Conservation (phyloP, 2,113 vertebrate genomes). For the Gallinago media region DNA sequence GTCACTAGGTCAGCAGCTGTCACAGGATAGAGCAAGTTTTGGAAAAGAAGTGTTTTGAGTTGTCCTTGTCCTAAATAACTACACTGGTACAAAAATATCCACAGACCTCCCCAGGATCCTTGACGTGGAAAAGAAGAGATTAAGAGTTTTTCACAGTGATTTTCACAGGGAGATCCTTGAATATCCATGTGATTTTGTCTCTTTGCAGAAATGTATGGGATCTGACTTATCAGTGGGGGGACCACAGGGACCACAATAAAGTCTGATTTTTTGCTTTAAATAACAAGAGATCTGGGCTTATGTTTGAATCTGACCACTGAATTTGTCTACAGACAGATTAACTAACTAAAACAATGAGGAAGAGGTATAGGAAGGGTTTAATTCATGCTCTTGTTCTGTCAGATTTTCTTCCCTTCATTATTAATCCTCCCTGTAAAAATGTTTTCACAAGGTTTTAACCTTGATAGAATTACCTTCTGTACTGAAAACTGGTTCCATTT, state of each 20-base stretch:
- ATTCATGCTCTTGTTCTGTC: neutral
- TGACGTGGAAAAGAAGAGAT: neutral
- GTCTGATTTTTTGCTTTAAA: neutral
- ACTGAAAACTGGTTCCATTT: neutral
- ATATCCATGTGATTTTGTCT: neutral
- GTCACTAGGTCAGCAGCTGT: conserved; percentile 11
- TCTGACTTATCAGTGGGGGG: neutral
- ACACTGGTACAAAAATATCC: neutral
- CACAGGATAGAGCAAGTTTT: neutral
- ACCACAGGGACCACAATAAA: neutral
- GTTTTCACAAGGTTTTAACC: neutral
- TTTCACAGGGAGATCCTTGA: neutral
- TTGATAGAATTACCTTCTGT: neutral
- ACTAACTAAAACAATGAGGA: neutral
- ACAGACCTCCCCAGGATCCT: neutral
- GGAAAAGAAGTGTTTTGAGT: neutral
- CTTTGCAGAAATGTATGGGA: neutral
- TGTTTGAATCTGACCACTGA: neutral
- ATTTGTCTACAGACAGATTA: neutral
- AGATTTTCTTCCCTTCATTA: neutral
- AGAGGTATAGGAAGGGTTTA: neutral
- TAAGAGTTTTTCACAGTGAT: neutral
- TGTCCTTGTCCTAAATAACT: neutral
- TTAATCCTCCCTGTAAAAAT: neutral
- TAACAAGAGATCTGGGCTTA: neutral